phyloP scores from a whole-genome alignment of 2,113 vertebrate genomes.

The Cranoglanis bouderius region DNA sequence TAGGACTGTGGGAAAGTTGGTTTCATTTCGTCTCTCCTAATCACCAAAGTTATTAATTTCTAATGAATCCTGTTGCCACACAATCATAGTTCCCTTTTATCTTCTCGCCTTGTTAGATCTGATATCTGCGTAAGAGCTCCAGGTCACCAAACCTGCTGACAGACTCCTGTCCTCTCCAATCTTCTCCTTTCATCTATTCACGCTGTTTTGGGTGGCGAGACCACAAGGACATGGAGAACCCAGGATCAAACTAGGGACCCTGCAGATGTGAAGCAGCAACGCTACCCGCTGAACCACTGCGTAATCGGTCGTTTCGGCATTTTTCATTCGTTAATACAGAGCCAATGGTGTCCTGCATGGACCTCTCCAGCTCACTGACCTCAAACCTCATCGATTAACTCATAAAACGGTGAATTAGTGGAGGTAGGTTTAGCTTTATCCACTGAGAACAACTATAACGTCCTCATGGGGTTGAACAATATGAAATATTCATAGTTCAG shows the following conservation, averaged over 20 bases:
- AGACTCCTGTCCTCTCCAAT: neutral
- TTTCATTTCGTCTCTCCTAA: neutral
- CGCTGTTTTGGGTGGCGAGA: neutral
- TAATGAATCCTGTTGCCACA: neutral
- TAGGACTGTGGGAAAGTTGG: neutral
- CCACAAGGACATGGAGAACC: neutral
- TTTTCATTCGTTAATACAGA: neutral
- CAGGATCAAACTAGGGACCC: neutral
- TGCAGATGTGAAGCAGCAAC: neutral
- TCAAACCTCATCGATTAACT: neutral
- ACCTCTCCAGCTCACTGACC: neutral
- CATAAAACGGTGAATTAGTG: neutral
- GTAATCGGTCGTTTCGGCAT: neutral
- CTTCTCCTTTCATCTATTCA: neutral
- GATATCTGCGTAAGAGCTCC: neutral
- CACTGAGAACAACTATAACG: constrained; percentile 8
- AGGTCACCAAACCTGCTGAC: neutral
- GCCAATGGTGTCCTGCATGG: neutral
- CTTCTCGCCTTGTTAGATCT: neutral
- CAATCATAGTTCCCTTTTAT: neutral
- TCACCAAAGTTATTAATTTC: neutral
- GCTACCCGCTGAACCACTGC: neutral
- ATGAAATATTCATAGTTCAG: constrained; percentile 48
- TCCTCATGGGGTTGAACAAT: constrained; percentile 26
- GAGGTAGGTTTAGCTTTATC: constrained; percentile 26